Evolutionary conservation across 2,888 invertebrate genomes (phyloP).

Genomic region (Sphaerophoria taeniata): DNA sequence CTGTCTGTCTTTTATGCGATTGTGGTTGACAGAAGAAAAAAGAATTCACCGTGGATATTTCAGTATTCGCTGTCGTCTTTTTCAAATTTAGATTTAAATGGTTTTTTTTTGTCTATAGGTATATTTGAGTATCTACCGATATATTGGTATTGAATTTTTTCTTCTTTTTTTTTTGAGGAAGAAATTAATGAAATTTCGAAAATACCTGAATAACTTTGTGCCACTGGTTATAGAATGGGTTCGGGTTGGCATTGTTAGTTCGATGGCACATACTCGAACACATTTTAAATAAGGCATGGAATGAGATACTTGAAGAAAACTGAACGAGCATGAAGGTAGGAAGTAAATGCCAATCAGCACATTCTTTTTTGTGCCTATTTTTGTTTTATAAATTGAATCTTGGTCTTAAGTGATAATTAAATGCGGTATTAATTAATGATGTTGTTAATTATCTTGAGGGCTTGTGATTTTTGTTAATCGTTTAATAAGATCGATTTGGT

Average conservation of each 20-base stretch:
- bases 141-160: slow-evolving; percentile 28
- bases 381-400: slow-evolving; percentile 30
- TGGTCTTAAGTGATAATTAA: slow-evolving; percentile 51
- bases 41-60: slow-evolving; percentile 54
- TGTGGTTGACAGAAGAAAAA: slow-evolving; percentile 60
- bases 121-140: not conserved
- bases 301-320: slow-evolving; percentile 9
- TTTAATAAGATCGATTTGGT: slow-evolving; percentile 34
- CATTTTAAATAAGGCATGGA: not conserved
- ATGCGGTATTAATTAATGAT: slow-evolving; percentile 48
- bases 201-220: slow-evolving; percentile 60
- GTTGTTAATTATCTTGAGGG: slow-evolving; percentile 59
- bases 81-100: slow-evolving; percentile 61
- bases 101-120: slow-evolving; percentile 40
- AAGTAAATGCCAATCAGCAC: slow-evolving; percentile 57
- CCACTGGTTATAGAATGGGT: slow-evolving; percentile 32
- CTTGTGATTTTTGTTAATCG: slow-evolving; percentile 30
- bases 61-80: slow-evolving; percentile 29
- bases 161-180: slow-evolving; percentile 26
- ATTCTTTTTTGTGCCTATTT: slow-evolving; percentile 4
- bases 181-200: slow-evolving; percentile 56
- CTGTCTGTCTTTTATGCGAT: slow-evolving; percentile 42
- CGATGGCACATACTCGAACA: slow-evolving; percentile 6
- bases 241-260: slow-evolving; percentile 30
- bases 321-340: slow-evolving; percentile 13